Percentiles rank a stretch among this genome's conserved stretches.
Conservation (phyloP, 2,888 invertebrate genomes). For the Hanleya hanleyi region DNA sequence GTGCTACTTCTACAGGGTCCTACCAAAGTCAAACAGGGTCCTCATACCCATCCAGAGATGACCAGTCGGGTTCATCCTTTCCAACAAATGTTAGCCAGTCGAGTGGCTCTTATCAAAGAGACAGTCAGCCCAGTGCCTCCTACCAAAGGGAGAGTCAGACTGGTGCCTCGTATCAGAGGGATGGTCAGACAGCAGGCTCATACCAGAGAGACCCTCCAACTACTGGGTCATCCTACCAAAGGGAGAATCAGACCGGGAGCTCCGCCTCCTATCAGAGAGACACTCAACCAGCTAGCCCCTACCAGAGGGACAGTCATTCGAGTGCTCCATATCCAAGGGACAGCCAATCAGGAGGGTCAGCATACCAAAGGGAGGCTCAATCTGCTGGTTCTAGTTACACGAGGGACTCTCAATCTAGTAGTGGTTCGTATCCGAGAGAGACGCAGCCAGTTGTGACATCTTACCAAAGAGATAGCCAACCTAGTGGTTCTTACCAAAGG, state of each 20-base stretch:
- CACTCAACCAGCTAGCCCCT: constrained; percentile 13
- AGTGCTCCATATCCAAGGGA: background rate
- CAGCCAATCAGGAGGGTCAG: constrained; percentile 16
- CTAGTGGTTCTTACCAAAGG: constrained; percentile 1
- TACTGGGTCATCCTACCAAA: background rate
- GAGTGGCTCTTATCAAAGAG: background rate
- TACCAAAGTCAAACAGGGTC: constrained; percentile 27
- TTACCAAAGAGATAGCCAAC: constrained; percentile 48
- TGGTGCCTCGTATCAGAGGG: constrained; percentile 24
- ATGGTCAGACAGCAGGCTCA: constrained; percentile 13
- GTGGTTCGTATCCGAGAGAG: constrained; percentile 14
- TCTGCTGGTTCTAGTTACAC: too few relatives aligned
- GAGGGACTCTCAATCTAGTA: too few relatives aligned
- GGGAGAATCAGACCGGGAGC: too few relatives aligned
- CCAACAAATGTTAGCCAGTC: constrained; percentile 38
- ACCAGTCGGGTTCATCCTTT: constrained; percentile 13
- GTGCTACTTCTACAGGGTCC: constrained; percentile 30
- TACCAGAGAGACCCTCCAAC: constrained; percentile 31
- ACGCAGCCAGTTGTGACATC: constrained; percentile 28
- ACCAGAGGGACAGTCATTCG: background rate
- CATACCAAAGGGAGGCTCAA: too few relatives aligned
- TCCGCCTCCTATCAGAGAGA: constrained; percentile 22
- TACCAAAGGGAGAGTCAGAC: constrained; percentile 16
- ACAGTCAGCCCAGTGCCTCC: background rate
- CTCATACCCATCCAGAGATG: constrained; percentile 15